These are phyloP conservation scores for Anolis apletophallus DNA, from an alignment of 2,797 vertebrate species.

Conservation along the genomic window DNA sequence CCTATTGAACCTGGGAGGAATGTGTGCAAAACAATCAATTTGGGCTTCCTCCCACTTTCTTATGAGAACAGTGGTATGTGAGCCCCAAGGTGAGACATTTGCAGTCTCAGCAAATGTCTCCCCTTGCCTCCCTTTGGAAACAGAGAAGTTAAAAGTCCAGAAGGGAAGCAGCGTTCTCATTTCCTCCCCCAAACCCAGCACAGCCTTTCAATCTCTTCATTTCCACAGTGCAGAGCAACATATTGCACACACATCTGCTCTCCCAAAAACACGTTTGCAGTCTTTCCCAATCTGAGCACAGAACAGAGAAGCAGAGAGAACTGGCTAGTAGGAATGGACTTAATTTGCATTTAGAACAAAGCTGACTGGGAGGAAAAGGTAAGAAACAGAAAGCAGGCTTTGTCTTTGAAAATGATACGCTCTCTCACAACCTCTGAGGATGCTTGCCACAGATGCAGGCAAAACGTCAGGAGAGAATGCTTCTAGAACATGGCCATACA, in stretches of 20 bases:
- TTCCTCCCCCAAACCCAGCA: constrained; percentile 1
- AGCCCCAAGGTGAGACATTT: background rate
- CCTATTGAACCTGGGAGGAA: background rate
- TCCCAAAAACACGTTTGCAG: constrained; percentile 9
- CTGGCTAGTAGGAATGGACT: background rate
- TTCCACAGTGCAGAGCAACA: constrained; percentile 21
- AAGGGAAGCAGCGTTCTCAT: background rate
- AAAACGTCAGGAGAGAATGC: no score
- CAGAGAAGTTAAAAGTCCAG: background rate
- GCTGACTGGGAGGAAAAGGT: background rate
- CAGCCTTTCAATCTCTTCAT: background rate
- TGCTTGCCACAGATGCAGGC: no score
- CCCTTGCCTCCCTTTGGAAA: background rate
- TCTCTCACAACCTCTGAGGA: no score
- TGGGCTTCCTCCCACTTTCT: background rate
- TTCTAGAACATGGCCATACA: no score
- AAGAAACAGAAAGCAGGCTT: background rate
- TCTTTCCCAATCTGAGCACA: constrained; percentile 7
- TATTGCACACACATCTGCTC: constrained; percentile 26
- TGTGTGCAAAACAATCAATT: background rate
- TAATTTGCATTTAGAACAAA: background rate
- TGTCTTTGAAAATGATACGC: background rate
- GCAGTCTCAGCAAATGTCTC: background rate
- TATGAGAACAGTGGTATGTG: background rate
- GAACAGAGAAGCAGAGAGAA: constrained; percentile 26